Evolutionary conservation across 2,797 vertebrate species (phyloP), one percentile per base, ranked within the genome.

Genomic region (Sciurus carolinensis): DNA sequence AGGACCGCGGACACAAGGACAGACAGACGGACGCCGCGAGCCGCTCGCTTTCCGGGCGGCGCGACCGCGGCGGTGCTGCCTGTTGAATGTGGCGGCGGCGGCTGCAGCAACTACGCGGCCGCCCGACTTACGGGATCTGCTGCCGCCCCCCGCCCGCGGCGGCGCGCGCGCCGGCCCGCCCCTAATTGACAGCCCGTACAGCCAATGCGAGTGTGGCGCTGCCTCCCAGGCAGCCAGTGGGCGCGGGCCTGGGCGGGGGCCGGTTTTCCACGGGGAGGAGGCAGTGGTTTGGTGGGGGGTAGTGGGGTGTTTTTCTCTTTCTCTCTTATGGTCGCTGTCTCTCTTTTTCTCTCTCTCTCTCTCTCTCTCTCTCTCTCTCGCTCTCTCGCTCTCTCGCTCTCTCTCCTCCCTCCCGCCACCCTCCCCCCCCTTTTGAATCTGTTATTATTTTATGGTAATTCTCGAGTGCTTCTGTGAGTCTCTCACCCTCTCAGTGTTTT

Each of bases 91-190:
- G 98, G 97, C 97, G 95, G 97, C 90, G 44, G 88, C 79, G 22
- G 92, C 92, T 72, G 93, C 96, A 85, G 85, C 96, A 20, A 98
- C 97, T 96, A 96, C 62, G 67, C 97, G 82, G 66, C 97, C 92
- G 98, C 98, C 96, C 84, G 98, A 98, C 98, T 99, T 99, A 99
- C 99, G 99, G 99, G 98, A 99, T 99, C 98, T 98, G 97, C 96
- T 69, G 11, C 95, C 75, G 39, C 57, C 93, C 97, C 98, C 98
- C 95, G 91, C 96, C 97, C 95, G 94, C 97, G 36, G 96, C 93
- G 94, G 93, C 95, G 98, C 95, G 97, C 97, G 98, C 98, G 98
- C 97, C 57, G 90, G 71, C 96, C 96, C 98, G 97, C 97, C 71
- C 98, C 94, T 98, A 98, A 99, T 36, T 96, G 99, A 98, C 98